A percentile compares a stretch with the other conserved stretches of the same genome.
These are phyloP conservation scores for human (Homo sapiens) DNA, from an alignment of 2,113 vertebrate genomes.

Conservation along the genomic window DNA sequence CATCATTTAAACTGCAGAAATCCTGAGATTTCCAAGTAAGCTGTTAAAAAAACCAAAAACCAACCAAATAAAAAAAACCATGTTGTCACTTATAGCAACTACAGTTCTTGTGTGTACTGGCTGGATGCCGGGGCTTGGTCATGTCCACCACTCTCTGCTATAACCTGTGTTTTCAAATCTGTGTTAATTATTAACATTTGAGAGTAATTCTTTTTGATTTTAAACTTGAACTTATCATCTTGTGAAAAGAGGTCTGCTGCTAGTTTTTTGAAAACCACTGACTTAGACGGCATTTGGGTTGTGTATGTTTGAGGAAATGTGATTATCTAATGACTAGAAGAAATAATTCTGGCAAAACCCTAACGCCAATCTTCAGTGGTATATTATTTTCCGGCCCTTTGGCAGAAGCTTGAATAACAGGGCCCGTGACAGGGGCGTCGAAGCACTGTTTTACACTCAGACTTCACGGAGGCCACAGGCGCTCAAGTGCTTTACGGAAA, in stretches of 20 bases:
- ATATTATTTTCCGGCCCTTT: background rate
- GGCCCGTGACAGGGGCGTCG: background rate
- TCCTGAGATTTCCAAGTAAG: background rate
- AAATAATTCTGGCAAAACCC: background rate
- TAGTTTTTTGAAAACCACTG: conserved; percentile 52
- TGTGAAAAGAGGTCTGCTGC: conserved; percentile 1
- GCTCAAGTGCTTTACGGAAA: background rate
- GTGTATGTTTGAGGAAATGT: background rate
- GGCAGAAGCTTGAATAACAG: background rate
- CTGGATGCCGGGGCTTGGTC: background rate
- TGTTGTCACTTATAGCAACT: background rate
- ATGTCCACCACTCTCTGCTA: background rate
- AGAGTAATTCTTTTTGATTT: background rate
- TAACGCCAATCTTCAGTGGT: background rate
- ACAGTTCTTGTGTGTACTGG: background rate
- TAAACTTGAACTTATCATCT: conserved; percentile 12
- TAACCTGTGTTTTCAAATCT: background rate
- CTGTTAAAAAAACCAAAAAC: background rate
- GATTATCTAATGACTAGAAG: background rate
- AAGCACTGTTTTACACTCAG: background rate
- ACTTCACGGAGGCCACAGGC: background rate
- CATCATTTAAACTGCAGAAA: background rate
- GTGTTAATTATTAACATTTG: background rate
- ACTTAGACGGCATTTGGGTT: background rate
- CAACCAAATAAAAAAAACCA: too few species aligned